phyloP scores from a whole-genome alignment of 2,113 vertebrate species.

The Neotragus moschatus region DNA sequence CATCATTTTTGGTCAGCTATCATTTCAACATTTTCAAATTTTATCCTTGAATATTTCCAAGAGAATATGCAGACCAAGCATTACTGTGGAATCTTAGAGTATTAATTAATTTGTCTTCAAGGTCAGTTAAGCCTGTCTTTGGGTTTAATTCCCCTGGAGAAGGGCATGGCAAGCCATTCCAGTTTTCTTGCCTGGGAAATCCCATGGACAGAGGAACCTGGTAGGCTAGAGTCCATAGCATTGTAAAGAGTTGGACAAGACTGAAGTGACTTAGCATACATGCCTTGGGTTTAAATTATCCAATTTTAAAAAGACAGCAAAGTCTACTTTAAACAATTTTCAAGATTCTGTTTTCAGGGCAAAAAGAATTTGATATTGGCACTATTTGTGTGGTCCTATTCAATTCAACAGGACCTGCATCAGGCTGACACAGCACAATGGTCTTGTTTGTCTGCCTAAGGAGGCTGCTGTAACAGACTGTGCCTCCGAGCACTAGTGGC shows the following conservation, averaged over 20 bases:
- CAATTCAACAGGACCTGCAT: background rate
- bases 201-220: background rate
- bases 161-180: background rate
- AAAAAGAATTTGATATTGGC: background rate
- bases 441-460: background rate
- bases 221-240: fast-evolving
- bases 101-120: background rate
- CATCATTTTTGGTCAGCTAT: background rate
- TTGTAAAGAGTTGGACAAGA: background rate
- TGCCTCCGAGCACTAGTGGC: fast-evolving
- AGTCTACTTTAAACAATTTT: background rate
- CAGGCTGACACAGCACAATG: background rate
- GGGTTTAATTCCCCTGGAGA: background rate
- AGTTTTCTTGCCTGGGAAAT: background rate
- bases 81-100: background rate
- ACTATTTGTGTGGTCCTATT: background rate
- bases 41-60: background rate
- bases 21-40: background rate
- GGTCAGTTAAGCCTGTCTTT: background rate
- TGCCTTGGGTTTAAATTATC: background rate
- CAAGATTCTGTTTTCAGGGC: background rate
- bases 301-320: background rate
- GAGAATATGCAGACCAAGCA: background rate
- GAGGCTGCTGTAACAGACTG: background rate
- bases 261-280: background rate